These are phyloP conservation scores for Sebastes minor DNA, from an alignment of 2,797 vertebrate species.

Conservation along the genomic window DNA sequence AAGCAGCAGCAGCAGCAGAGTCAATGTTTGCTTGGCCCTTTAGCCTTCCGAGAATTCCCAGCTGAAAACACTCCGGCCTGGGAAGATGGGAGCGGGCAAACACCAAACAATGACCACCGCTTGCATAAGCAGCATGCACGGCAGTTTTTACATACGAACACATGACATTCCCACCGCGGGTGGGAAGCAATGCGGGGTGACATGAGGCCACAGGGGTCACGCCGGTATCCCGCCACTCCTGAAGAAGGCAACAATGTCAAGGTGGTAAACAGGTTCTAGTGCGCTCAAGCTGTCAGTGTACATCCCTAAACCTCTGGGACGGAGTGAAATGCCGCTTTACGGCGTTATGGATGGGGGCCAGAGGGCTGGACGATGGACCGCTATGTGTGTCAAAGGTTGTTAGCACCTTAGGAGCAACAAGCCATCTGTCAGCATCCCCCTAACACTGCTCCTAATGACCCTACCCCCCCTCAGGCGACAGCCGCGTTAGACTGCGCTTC, in stretches of 20 bases:
- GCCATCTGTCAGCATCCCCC: conserved; percentile 81
- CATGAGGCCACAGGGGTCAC: conserved; percentile 21
- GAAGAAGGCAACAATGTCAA: conserved; percentile 42
- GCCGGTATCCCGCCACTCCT: neutral
- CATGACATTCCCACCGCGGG: conserved; percentile 60
- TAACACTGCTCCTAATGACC: conserved; percentile 78
- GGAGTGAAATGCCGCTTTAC: conserved; percentile 65
- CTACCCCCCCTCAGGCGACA: conserved; percentile 55
- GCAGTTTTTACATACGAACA: conserved; percentile 63
- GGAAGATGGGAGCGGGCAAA: conserved; percentile 53
- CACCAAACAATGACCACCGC: conserved; percentile 60
- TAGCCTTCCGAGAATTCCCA: conserved; percentile 69
- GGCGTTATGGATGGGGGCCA: conserved; percentile 40
- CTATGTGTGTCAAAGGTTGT: conserved; percentile 83
- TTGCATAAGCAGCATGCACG: conserved; percentile 56
- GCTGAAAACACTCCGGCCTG: conserved; percentile 59
- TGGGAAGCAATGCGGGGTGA: conserved; percentile 18
- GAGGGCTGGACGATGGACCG: conserved; percentile 58
- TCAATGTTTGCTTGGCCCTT: conserved; percentile 70
- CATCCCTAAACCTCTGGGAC: conserved; percentile 55
- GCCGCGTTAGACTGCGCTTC: conserved; percentile 54
- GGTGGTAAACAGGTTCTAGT: conserved; percentile 49
- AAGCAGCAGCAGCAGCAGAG: conserved; percentile 41
- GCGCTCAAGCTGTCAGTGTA: conserved; percentile 51
- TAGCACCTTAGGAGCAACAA: conserved; percentile 81